Evolutionary conservation across 2,797 vertebrate species (phyloP).

Genomic region (Sebastes minor): DNA sequence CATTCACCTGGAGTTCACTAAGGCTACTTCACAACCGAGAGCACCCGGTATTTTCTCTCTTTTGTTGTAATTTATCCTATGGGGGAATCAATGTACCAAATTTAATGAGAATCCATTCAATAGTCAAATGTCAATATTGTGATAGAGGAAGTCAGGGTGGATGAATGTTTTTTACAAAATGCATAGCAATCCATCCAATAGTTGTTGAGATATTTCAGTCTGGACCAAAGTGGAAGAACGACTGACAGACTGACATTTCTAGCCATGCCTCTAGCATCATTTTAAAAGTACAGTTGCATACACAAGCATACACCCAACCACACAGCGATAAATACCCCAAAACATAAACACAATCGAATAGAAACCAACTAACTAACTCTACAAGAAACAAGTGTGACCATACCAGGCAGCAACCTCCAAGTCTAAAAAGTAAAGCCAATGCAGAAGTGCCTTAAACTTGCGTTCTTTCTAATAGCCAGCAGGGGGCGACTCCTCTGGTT

Average conservation of each 20-base stretch:
- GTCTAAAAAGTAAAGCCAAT: neutral
- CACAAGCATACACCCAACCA: neutral
- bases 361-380: neutral
- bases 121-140: neutral
- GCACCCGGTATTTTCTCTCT: neutral
- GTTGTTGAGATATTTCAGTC: neutral
- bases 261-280: neutral
- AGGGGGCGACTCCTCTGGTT: too few relatives aligned
- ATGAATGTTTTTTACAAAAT: neutral
- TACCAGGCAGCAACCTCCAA: neutral
- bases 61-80: neutral
- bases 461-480: too few relatives aligned
- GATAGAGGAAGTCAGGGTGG: neutral
- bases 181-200: neutral
- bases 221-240: neutral
- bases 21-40: neutral
- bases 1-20: neutral
- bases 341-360: neutral
- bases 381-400: neutral
- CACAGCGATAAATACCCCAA: neutral
- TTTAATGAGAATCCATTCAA: neutral
- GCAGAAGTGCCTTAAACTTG: too few relatives aligned
- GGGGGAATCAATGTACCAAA: neutral
- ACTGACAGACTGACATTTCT: neutral
- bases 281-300: neutral